A percentile compares a stretch with the other conserved stretches of the same genome.
Conservation (phyloP, 2,888 invertebrate species). For the Silvanus unidentatus region DNA sequence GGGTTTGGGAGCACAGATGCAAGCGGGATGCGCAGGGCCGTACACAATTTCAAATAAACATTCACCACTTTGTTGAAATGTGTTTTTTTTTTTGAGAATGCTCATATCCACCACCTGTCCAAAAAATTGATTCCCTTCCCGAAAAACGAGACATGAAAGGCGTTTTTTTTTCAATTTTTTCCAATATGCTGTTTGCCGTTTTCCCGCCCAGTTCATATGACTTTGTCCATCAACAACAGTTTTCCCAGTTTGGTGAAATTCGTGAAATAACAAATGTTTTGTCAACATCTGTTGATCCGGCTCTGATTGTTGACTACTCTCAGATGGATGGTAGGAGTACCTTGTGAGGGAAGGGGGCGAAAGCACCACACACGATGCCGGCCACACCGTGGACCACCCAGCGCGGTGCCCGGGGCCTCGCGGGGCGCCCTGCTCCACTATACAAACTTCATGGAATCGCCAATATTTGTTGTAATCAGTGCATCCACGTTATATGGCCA, state of each 20-base stretch:
- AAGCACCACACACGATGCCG: constrained; percentile 47
- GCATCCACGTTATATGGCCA: constrained; percentile 14
- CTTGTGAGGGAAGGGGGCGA: constrained; percentile 21
- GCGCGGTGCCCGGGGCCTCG: constrained; percentile 32
- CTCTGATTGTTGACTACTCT: constrained; percentile 1
- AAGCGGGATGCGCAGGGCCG: not conserved
- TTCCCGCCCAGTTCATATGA: too few species aligned
- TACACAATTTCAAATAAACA: not conserved
- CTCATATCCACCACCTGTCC: too few species aligned
- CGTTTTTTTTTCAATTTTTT: too few species aligned
- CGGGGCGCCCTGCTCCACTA: constrained; percentile 18
- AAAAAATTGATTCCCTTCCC: too few species aligned
- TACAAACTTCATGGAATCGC: constrained; percentile 30
- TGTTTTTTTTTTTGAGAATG: too few species aligned
- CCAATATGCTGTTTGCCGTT: too few species aligned
- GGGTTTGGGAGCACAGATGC: not conserved
- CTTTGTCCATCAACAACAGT: too few species aligned
- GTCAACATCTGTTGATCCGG: not conserved
- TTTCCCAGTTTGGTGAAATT: too few species aligned
- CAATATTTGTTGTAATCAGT: constrained; percentile 35
- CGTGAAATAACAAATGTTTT: not conserved
- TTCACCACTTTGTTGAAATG: not conserved
- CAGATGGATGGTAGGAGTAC: constrained; percentile 16
- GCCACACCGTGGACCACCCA: constrained; percentile 47
- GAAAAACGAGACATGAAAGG: too few species aligned